These are phyloP conservation scores for Aphodius sticticus DNA, from an alignment of 2,888 invertebrate genomes.

Conservation along the genomic window DNA sequence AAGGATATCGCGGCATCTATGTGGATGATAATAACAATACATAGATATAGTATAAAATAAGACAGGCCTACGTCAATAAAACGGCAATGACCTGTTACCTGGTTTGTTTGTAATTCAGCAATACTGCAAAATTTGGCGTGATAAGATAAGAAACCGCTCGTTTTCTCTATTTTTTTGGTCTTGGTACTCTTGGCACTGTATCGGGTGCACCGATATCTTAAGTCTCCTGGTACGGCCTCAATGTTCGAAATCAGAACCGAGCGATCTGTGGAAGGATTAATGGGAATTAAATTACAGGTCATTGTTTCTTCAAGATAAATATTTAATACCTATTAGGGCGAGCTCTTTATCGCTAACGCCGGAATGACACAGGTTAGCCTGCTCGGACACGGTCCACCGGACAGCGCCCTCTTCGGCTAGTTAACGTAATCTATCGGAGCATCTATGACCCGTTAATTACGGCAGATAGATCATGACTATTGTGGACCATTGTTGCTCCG, in stretches of 20 bases:
- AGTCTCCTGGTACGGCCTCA: not conserved
- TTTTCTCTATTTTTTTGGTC: not conserved
- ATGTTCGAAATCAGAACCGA: not conserved
- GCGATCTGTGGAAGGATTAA: constrained; percentile 22
- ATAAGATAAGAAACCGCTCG: not conserved
- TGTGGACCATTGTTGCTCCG: not conserved
- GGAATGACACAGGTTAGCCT: constrained; percentile 23
- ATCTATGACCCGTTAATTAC: constrained; percentile 50
- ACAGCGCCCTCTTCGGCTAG: constrained; percentile 20
- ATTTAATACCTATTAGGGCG: constrained; percentile 34
- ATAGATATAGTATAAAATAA: too few species aligned
- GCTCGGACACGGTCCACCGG: constrained; percentile 10
- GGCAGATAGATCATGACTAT: constrained; percentile 48
- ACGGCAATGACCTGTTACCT: not conserved
- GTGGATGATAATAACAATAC: too few species aligned
- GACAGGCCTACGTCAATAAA: too few species aligned
- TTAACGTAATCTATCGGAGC: constrained; percentile 47
- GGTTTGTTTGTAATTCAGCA: not conserved
- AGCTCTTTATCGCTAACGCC: constrained; percentile 35
- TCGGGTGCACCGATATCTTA: too few species aligned
- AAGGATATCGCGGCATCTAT: too few species aligned
- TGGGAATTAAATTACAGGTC: constrained; percentile 36
- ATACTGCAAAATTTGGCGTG: not conserved
- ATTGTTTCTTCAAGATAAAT: constrained; percentile 37
- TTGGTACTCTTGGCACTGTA: too few species aligned